Evolutionary conservation across 37 sponge, comb jelly and placozoan genomes (phyloP).

Genomic region (Mnemiopsis leidyi): DNA sequence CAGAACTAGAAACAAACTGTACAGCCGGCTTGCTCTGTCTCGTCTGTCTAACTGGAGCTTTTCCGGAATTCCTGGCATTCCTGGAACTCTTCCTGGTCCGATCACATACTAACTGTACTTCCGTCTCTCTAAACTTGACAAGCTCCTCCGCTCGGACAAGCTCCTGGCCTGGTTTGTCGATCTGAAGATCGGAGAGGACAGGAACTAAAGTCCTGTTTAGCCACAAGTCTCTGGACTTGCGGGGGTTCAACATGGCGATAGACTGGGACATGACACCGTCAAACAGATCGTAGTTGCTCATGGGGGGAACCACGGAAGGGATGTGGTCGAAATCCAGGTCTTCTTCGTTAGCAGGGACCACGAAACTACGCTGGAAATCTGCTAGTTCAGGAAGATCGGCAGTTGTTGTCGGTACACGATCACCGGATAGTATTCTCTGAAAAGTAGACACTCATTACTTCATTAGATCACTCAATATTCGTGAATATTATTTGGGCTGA

Average conservation of each 20-base stretch:
- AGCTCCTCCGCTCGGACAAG: not conserved
- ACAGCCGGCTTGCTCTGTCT: not conserved
- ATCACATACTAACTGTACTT: not conserved
- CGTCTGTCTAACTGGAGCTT: not conserved
- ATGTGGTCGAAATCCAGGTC: not conserved
- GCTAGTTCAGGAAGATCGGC: not conserved
- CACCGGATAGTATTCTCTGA: not conserved
- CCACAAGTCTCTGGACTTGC: not conserved
- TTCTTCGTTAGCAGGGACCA: not conserved
- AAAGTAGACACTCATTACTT: not conserved
- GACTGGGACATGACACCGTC: constrained; percentile 27
- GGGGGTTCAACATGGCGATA: not conserved
- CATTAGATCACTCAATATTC: too few relatives aligned
- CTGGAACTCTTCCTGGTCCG: not conserved
- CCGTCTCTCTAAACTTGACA: not conserved
- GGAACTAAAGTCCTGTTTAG: not conserved
- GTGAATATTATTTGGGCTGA: too few relatives aligned
- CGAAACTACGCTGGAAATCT: constrained; percentile 22
- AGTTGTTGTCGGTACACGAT: not conserved
- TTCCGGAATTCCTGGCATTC: not conserved
- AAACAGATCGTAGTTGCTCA: not conserved
- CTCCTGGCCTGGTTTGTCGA: not conserved
- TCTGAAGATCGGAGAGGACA: not conserved
- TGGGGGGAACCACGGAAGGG: constrained; percentile 18
- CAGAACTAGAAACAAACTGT: not conserved